Base-by-base conservation (phyloP, 2,797 vertebrate species). In the Leuciscus waleckii region DNA sequence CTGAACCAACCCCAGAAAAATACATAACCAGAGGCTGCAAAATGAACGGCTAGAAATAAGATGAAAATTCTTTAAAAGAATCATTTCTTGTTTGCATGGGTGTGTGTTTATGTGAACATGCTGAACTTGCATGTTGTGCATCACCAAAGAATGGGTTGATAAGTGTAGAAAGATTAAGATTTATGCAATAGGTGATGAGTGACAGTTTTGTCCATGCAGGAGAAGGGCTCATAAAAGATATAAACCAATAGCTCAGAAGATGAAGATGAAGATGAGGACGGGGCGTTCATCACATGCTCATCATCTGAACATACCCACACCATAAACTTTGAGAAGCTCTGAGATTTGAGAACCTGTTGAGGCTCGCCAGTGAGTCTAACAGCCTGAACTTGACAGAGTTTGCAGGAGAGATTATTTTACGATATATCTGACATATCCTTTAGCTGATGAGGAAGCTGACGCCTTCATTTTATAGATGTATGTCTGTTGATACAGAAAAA, bases 401-500 rank as follows among this genome's bases (percentile, higher is more conserved):
- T 37, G 35, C 49, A 63, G n/a, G 51, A 46, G 82, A 69, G 51
- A 81, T 79, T 92, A 92, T 87, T 93, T 92, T 77, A 86, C 88
- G 17, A 46, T 58, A 68, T 88, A 68, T 88, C 90, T 88, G 3
- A 17, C 89, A 90, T 90, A 46, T 87, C 79, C 90, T 90, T 91
- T 84, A 63, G 90, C 91, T 91, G 83, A 93, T 87, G 73, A 88
- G 68, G 84, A 93, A 39, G 35, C 93, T 92, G 93, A 95, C 94
- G 89, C 95, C 95, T 87, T 88, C 84, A 76, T 91, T 90, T 81
- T 37, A 75, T 2, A 71, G 37, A 77, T 7, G 37, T 83, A 85
- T 90, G 88, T 85, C 65, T 94, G 95, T 93, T 92, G 90, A 88
- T 94, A 92, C 94, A 94, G 89, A 94, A 90, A 85, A 61, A 93